Evolutionary conservation across 2,113 vertebrate species (phyloP).

Genomic region (Actenoides lindsayi): DNA sequence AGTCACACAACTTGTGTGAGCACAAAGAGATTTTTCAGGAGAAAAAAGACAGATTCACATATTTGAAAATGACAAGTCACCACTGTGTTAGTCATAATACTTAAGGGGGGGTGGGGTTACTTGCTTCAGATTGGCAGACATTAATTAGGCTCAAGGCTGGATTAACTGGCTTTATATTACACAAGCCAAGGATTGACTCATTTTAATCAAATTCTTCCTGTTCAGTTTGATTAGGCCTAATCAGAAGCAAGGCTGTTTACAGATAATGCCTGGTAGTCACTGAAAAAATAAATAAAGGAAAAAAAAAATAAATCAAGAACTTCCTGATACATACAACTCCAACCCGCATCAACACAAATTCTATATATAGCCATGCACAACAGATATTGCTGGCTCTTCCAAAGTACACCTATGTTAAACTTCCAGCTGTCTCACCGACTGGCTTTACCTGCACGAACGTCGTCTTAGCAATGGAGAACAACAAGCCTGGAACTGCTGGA

Average conservation of each 20-base stretch:
- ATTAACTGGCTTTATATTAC: neutral
- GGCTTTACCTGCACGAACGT: fast-evolving
- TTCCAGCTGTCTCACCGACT: neutral
- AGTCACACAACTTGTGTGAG: fast-evolving
- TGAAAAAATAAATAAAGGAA: neutral
- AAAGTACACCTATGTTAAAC: neutral
- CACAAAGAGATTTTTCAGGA: neutral
- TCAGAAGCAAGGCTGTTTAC: neutral
- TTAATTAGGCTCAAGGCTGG: neutral
- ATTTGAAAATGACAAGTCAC: neutral
- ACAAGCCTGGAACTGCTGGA: neutral
- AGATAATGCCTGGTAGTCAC: neutral
- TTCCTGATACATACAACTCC: neutral
- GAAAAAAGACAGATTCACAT: neutral
- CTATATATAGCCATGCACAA: neutral
- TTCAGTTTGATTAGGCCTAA: slow-evolving; percentile 35
- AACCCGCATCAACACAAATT: neutral
- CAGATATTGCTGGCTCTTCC: fast-evolving
- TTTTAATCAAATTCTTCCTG: slow-evolving; percentile 35
- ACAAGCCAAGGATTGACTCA: neutral
- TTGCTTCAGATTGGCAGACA: neutral
- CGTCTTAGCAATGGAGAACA: neutral
- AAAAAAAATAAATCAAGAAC: neutral
- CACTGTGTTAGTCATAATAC: fast-evolving
- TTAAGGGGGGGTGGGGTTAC: neutral